phyloP scores from a whole-genome alignment of 2,888 invertebrate genomes.

The Stenotaenia linearis region DNA sequence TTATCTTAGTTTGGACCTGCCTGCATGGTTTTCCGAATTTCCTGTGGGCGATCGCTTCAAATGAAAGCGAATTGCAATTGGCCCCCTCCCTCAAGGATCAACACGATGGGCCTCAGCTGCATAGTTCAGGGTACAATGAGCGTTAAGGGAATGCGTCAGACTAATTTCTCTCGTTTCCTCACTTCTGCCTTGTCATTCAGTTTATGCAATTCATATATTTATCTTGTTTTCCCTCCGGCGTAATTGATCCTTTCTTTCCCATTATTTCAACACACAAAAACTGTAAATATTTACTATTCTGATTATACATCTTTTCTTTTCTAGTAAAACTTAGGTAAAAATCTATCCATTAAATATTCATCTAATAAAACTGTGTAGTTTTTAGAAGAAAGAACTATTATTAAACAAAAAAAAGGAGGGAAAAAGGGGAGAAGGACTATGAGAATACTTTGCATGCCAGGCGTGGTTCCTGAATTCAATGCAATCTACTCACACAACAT shows the following conservation, averaged over 20 bases:
- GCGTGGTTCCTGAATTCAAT: conserved; percentile 22
- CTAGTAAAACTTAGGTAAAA: too few relatives aligned
- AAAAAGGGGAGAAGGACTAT: background rate
- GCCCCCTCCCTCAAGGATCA: conserved; percentile 15
- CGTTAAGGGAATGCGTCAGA: conserved; percentile 29
- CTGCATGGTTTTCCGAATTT: conserved; percentile 32
- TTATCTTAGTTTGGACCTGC: conserved; percentile 30
- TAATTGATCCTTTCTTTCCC: background rate
- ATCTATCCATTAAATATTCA: background rate
- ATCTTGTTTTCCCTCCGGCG: background rate
- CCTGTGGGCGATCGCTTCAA: conserved; percentile 31
- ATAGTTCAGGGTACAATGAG: conserved; percentile 31
- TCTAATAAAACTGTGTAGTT: background rate
- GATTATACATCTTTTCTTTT: too few relatives aligned
- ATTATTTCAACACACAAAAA: too few relatives aligned
- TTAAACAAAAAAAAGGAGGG: background rate
- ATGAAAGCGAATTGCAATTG: conserved; percentile 24
- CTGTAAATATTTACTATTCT: too few relatives aligned
- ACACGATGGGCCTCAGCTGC: conserved; percentile 30
- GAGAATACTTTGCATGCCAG: conserved; percentile 24
- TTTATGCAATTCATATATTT: conserved; percentile 10
- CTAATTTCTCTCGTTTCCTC: conserved; percentile 24
- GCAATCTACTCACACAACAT: conserved; percentile 24
- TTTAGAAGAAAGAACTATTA: background rate
- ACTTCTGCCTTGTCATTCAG: conserved; percentile 24